phyloP scores from a whole-genome alignment of 2,797 vertebrate species.

The Darevskia nairensis region DNA sequence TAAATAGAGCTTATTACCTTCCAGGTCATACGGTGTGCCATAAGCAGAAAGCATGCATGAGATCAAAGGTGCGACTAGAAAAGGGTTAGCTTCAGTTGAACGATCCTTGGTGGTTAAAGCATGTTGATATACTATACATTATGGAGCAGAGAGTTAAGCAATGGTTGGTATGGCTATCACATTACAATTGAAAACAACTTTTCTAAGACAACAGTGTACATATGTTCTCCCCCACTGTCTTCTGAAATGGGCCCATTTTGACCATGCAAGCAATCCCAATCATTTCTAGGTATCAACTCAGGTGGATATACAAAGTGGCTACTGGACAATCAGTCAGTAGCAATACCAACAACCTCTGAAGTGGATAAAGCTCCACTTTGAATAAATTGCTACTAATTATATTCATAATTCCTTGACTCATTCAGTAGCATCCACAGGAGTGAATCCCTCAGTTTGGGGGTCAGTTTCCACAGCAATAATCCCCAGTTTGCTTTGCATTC shows the following conservation, averaged over 20 bases:
- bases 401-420: neutral
- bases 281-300: neutral
- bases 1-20: neutral
- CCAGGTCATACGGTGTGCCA: neutral
- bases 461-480: neutral
- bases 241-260: neutral
- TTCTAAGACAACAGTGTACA: too few relatives aligned
- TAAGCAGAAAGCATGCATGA: neutral
- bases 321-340: neutral
- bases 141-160: neutral
- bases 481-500: neutral
- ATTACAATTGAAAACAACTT: neutral
- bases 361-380: neutral
- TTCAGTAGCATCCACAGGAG: neutral
- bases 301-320: neutral
- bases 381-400: neutral
- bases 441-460: neutral
- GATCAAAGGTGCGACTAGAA: neutral
- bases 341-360: neutral
- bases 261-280: neutral
- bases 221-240: neutral
- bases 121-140: neutral
- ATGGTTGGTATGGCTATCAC: neutral
- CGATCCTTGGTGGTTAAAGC: neutral
- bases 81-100: neutral